A percentile compares a stretch with the other conserved stretches of the same genome.
Evolutionary conservation across 2,888 invertebrate genomes (phyloP).

Genomic region (Eupeodes latifasciatus): DNA sequence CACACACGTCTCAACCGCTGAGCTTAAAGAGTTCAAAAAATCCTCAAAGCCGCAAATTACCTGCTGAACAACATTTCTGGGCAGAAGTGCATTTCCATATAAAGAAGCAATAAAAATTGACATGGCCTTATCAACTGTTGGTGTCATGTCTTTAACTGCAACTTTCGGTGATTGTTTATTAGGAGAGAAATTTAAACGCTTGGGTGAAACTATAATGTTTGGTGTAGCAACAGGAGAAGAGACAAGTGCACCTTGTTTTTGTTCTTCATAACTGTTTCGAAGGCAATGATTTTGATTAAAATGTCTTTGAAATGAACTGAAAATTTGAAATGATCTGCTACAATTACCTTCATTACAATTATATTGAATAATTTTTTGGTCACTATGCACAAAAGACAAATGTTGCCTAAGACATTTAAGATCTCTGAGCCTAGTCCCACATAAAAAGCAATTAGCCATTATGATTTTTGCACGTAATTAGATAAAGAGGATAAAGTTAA

Average conservation of each 20-base stretch:
- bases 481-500: not conserved
- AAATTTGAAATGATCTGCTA: constrained; percentile 16
- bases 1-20: not conserved
- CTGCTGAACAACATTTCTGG: not conserved
- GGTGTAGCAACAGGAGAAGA: too few relatives aligned
- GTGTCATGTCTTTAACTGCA: too few relatives aligned
- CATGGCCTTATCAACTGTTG: not conserved
- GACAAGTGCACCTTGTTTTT: not conserved
- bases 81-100: not conserved
- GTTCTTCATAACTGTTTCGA: not conserved
- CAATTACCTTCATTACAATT: constrained; percentile 9
- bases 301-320: constrained; percentile 26
- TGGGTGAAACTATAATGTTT: too few relatives aligned
- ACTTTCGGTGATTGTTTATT: too few relatives aligned
- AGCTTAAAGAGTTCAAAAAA: not conserved
- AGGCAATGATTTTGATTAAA: not conserved
- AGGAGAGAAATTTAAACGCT: too few relatives aligned
- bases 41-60: not conserved
- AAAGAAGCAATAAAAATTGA: not conserved
- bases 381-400: too few relatives aligned
- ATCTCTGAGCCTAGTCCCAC: not conserved
- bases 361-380: too few relatives aligned
- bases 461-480: not conserved
- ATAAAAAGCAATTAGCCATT: constrained; percentile 21
- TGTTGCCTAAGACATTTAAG: not conserved